Evolutionary conservation across 2,888 invertebrate species (phyloP), one percentile per base, ranked within the genome.

Genomic region (Amphiduros pacificus): DNA sequence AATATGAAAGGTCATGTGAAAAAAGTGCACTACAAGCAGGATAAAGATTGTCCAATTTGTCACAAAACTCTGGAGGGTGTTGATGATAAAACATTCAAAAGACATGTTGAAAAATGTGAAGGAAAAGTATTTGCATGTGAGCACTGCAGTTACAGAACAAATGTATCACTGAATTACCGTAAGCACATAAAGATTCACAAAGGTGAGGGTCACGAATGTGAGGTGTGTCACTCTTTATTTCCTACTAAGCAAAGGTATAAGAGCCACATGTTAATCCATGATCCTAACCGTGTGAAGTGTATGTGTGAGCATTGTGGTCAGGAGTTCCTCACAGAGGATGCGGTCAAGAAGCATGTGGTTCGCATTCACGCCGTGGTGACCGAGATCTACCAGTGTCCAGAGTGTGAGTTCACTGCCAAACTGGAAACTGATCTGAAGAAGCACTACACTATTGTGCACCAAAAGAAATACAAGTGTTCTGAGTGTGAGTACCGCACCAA

Each of bases 81-180:
- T 1, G 67, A 67, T 24, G 55, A 59, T 3, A 63, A 64, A 53
- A 63, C 62, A 1, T 65, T 62, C 29, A 26, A 27, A 3, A 24
- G 67, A 20, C 67, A 67, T 36, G 44, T 65, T 14, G 67, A 67
- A 40, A 67, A 65, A 48, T 67, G 67, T 40, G 51, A 58, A 29
- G 51, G 64, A n/a, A 32, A 62, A 4, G 48, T 28, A 17, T 40
- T 49, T 20, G n/a, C 44, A 11, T 67, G 67, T 52, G 36, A 28
- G 20, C 48, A 57, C 27, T 67, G 67, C 31, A 41, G 54, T 11
- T 67, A 67, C 60, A 62, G 50, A 14, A 62, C 67, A 0, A 55
- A 48, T 0, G 63, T 67, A 3, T 44, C 49, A 1, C 32, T 44
- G 3, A 67, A 67, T 28, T 48, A 62, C 52, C 31, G 58, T 11